Conservation (phyloP, 64 coral and sea anemone genomes). For the Montipora efflorescens region DNA sequence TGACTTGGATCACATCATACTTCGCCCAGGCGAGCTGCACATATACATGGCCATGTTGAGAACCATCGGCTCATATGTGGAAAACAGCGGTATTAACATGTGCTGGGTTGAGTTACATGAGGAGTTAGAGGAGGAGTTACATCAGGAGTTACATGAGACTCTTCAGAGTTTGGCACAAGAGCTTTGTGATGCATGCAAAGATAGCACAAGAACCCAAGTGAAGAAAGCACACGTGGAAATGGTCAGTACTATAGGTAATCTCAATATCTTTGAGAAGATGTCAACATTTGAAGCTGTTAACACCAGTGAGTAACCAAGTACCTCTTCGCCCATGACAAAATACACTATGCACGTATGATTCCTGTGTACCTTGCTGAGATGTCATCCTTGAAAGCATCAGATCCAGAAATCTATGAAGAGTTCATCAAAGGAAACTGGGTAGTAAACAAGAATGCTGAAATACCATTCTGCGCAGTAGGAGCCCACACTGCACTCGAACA, state of each 20-base stretch:
- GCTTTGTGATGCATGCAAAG: neutral
- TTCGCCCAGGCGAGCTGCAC: too few species aligned
- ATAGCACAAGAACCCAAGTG: neutral
- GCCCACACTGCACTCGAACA: slow-evolving; percentile 9
- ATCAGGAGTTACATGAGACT: neutral
- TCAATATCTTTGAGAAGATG: neutral
- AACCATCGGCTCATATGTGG: too few species aligned
- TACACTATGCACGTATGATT: slow-evolving; percentile 51
- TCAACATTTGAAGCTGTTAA: neutral
- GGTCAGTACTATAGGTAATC: neutral
- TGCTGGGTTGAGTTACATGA: too few species aligned
- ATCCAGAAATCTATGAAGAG: slow-evolving; percentile 24
- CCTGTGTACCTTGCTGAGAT: slow-evolving; percentile 60
- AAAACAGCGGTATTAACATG: neutral
- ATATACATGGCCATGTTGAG: too few species aligned
- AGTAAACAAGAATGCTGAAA: slow-evolving; percentile 13
- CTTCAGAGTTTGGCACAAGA: neutral
- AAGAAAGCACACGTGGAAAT: neutral
- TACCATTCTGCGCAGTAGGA: slow-evolving; percentile 25
- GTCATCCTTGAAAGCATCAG: neutral
- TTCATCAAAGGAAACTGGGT: slow-evolving; percentile 30
- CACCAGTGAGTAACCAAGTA: neutral
- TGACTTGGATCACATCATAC: too few species aligned
- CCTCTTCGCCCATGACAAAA: neutral
- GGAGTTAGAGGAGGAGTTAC: too few species aligned